These are phyloP conservation scores for Garra rufa DNA, from an alignment of 2,113 vertebrate species.

Conservation along the genomic window DNA sequence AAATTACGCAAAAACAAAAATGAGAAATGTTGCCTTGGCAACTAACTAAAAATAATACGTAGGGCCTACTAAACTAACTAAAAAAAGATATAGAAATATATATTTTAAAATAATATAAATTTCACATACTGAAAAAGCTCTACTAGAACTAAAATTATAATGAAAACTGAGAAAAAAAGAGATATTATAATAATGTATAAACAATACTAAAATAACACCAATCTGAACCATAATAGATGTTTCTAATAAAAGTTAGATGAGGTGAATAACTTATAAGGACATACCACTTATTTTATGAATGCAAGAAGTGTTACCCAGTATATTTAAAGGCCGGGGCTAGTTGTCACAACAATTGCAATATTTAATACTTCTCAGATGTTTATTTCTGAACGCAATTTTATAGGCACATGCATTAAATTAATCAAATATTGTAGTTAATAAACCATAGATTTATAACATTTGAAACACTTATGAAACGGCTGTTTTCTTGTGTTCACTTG, in stretches of 20 bases:
- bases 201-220: background rate
- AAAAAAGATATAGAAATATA: too few relatives aligned
- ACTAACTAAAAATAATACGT: background rate
- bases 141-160: background rate
- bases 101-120: too few relatives aligned
- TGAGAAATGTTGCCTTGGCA: background rate
- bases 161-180: background rate
- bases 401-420: too few relatives aligned
- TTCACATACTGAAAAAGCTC: background rate
- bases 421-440: too few relatives aligned
- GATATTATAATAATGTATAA: background rate
- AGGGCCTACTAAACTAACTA: background rate
- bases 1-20: background rate
- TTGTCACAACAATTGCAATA: background rate
- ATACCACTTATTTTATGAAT: too few relatives aligned
- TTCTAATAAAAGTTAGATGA: background rate
- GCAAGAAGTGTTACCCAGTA: background rate
- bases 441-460: too few relatives aligned
- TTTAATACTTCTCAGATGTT: background rate
- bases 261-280: background rate
- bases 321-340: too few relatives aligned
- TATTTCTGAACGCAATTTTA: too few relatives aligned
- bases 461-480: too few relatives aligned
- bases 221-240: background rate
- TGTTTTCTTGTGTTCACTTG: too few relatives aligned